Evolutionary conservation across 2,797 vertebrate genomes (phyloP), one percentile per base, ranked within the genome.

Genomic region (Sebastes hubbsi): DNA sequence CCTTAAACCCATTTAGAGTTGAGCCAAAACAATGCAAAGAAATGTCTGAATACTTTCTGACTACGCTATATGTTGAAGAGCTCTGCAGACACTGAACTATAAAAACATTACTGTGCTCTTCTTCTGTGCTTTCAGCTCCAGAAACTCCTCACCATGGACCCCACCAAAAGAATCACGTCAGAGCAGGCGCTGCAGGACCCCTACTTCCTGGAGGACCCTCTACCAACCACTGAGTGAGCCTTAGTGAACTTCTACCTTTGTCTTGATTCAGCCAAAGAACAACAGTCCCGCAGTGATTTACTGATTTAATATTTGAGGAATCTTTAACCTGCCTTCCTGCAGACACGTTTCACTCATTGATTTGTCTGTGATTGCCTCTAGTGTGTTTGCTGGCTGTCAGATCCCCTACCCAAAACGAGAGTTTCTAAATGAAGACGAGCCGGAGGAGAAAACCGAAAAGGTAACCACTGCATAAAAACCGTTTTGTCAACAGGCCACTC

Each of bases 381-480:
- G 98, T 94, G 98, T 99, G 72, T 99, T 99, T 94, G 98, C 98
- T 84, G 98, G 98, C 61, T 99, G 98, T 93, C 98, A 99, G 96
- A 99, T 99, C 92, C 98, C 98, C 0, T 99, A 99, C 88, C 98
- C 98, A 1, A 99, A 99, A 92, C 95, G 98, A 90, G 98, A 99
- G 94, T 99, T 99, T 92, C 97, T 99, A 25, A 99, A 97, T 59
- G 98, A 99, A 94, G 98, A 99, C 72, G 98, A 99, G 83, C 97
- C 98, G 1, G 98, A 99, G 92, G 98, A 99, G 92, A 99, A 99
- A 91, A 96, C 97, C 9, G 98, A 99, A 88, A 99, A 99, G 98
- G 98, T 99, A 95, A 92, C 27, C 49, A 55, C 36, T 30, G 9
- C 22, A 4, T 38, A 27, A 29, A 46, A 68, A 75, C 2, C 1